Base-by-base conservation (phyloP, 2,797 vertebrate species). In the Lepus townsendii region DNA sequence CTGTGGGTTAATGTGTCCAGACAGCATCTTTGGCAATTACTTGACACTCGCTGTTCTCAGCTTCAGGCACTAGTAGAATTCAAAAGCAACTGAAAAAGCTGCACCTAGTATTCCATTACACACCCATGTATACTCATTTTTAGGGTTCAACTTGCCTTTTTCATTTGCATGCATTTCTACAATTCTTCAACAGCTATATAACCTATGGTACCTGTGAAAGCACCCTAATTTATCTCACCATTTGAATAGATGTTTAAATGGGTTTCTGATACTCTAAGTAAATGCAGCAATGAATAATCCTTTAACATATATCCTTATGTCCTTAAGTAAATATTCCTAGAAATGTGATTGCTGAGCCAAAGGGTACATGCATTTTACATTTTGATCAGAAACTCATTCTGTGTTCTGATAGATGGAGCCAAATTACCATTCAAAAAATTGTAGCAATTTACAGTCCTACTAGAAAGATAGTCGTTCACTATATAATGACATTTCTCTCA, bases 361-460 rank as follows among this genome's bases (percentile, higher is more conserved):
- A 84, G 63, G 7, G 65, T 38, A 66, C n/a, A 26, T 14, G 20
- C 63, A 17, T 88, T 91, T 90, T 88, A 42, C 27, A 52, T 91
- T 90, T 90, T 85, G 78, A 75, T 83, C 66, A 75, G 63, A 80
- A 66, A 66, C 42, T 69, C 17, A 75, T 79, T 89, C 89, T 92
- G 77, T 95, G 60, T 91, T 88, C 92, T 78, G 47, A 92, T 72
- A 76, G 38, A 19, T 83, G 47, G n/a, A 88, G 42, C 20, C 65
- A 85, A 83, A 94, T 95, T 93, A 38, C 35, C 19, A 54, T 88
- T 95, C 32, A 93, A 95, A 85, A 82, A 69, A 77, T 85, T 57
- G 11, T 60, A 79, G 24, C 32, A 84, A 82, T 88, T 85, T 90
- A 73, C 7, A 60, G 13, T 83, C 62, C 60, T 73, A 72, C 24